A percentile compares a stretch with the other conserved stretches of the same genome.
Conservation (phyloP, 2,888 invertebrate genomes). For the Boloria selene region DNA sequence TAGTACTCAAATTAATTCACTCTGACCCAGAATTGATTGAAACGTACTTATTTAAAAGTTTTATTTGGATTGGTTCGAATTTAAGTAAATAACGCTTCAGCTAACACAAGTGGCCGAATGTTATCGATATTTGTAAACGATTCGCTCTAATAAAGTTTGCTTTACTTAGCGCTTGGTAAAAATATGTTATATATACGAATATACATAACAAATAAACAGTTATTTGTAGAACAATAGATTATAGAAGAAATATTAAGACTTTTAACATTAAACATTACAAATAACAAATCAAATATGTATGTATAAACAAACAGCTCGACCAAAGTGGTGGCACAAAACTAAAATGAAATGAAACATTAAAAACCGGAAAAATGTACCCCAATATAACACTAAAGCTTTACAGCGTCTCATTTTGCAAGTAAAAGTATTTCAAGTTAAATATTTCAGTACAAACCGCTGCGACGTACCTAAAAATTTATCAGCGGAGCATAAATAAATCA, state of each 20-base stretch:
- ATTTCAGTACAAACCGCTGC: not conserved
- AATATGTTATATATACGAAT: too few species aligned
- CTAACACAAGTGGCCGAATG: constrained; percentile 19
- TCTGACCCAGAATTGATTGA: constrained; percentile 44
- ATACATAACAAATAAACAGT: not conserved
- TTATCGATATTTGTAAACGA: constrained; percentile 22
- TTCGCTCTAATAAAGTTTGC: constrained; percentile 23
- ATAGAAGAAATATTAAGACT: too few species aligned
- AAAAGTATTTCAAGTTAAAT: not conserved
- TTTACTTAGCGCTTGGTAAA: not conserved
- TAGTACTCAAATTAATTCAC: constrained; percentile 46
- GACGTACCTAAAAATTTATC: constrained; percentile 24
- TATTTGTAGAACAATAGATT: not conserved
- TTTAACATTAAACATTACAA: too few species aligned
- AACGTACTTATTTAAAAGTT: constrained; percentile 44
- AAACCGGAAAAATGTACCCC: too few species aligned
- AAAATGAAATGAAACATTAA: too few species aligned
- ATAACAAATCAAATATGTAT: not conserved
- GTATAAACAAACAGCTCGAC: not conserved
- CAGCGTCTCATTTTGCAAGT: not conserved
- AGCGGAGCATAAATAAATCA: constrained; percentile 46
- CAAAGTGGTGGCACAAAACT: too few species aligned
- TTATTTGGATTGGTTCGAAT: constrained; percentile 37
- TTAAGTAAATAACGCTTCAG: constrained; percentile 27
- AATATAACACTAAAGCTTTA: not conserved